A percentile compares a stretch with the other conserved stretches of the same genome.
Evolutionary conservation across 2,113 vertebrate species (phyloP).

Genomic region (Eidolon helvum): DNA sequence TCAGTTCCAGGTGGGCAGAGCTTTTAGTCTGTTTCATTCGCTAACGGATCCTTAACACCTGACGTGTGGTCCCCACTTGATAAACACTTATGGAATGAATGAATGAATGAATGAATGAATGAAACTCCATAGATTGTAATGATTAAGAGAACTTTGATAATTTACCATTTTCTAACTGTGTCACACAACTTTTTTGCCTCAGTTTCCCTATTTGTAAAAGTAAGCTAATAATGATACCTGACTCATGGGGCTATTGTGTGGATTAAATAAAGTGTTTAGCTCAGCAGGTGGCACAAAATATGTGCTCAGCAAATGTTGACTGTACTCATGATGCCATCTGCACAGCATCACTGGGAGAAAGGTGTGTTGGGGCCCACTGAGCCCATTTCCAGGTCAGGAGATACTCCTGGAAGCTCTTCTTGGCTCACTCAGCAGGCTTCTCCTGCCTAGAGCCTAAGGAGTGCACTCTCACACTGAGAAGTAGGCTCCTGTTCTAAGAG

Average conservation of each 20-base stretch:
- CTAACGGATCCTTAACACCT: not conserved
- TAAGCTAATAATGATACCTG: not conserved
- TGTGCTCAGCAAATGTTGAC: not conserved
- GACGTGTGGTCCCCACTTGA: not conserved
- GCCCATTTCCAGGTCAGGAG: not conserved
- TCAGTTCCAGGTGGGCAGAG: not conserved
- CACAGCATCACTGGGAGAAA: not conserved
- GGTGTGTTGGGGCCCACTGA: not conserved
- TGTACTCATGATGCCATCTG: not conserved
- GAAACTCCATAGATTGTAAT: not conserved
- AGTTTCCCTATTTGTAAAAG: constrained; percentile 2
- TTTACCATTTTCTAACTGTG: not conserved
- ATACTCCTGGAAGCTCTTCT: not conserved
- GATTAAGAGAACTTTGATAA: not conserved
- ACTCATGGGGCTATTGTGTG: not conserved
- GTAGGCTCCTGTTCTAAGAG: not conserved
- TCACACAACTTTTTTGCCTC: not conserved
- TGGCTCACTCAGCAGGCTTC: not conserved
- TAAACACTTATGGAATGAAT: not conserved
- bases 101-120: not conserved
- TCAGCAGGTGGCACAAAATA: not conserved
- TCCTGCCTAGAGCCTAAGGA: not conserved
- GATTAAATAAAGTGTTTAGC: not conserved
- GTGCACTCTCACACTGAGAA: not conserved
- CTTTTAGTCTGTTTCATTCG: not conserved